Evolutionary conservation across 2,888 invertebrate genomes (phyloP), one percentile per base, ranked within the genome.

Genomic region (Aspidapion aeneum): DNA sequence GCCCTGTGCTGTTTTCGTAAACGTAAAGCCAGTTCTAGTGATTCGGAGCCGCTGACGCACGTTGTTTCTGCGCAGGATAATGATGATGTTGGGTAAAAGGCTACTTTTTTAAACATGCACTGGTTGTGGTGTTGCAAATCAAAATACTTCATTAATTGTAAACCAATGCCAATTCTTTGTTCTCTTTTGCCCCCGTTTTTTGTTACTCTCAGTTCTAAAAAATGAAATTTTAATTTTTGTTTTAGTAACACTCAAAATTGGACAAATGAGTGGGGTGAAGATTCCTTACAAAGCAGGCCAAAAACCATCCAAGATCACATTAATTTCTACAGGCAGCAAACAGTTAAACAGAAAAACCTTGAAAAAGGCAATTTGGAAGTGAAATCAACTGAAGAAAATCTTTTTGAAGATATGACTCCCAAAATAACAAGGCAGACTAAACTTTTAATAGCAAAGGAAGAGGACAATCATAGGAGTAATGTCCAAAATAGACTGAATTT

Each of bases 401-500:
- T 86, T 68, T 87, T 87, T 69, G 82, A 85, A 72, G 85, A 87
- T 70, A 84, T 88, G 84, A 78, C 85, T 21, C 88, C 87, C 9
- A 82, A 80, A 66, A 87, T 87, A 49, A 86, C 84, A 17, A 84
- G 80, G 60, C 87, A 86, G 72, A 79, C 80, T 0, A 87, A 86
- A 76, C 73, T 86, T 57, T 77, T 85, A 59, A 76, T 87, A 21
- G 79, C 76, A 59, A 77, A 79, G 61, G 79, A 79, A 55, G 70
- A 69, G 16, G 63, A 69, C 9, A 74, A 73, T 18, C 67, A 69
- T 55, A 58, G 62, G 2, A 70, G 68, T 57, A 71, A 73, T 20
- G 18, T 55, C n/a, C 58, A 21, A 20, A 74, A 70, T 66, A 69
- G 74, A 60, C 70, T 77, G 58, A 74, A 72, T 52, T 69, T 75